Evolutionary conservation across 2,888 invertebrate species (phyloP).

Genomic region (Caenorhabditis virilis): DNA sequence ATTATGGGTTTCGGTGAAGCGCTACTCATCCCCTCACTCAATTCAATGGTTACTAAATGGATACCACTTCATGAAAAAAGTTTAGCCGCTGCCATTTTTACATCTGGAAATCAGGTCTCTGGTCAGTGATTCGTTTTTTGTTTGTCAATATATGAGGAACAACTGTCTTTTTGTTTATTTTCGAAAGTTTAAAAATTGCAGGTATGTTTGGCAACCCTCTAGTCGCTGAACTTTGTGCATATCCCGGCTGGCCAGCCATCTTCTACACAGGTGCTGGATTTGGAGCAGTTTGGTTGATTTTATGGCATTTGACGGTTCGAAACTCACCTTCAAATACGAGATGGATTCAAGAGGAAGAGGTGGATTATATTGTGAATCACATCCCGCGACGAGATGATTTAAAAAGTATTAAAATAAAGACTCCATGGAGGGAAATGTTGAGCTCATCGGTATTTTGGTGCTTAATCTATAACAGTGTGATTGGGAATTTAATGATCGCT

Average conservation of each 20-base stretch:
- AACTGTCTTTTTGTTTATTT: constrained; percentile 8
- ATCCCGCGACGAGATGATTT: constrained; percentile 17
- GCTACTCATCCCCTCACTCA: constrained; percentile 51
- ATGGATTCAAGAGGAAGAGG: constrained; percentile 49
- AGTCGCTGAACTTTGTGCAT: constrained; percentile 53
- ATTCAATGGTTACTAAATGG: constrained; percentile 57
- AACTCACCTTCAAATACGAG: constrained; percentile 53
- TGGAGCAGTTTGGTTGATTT: constrained; percentile 49
- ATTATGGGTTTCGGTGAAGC: constrained; percentile 58
- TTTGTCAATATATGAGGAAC: not conserved
- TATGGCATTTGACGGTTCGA: constrained; percentile 50
- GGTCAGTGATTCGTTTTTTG: constrained; percentile 1
- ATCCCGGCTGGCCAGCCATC: constrained; percentile 50
- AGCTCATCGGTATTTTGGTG: constrained; percentile 22
- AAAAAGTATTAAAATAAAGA: constrained; percentile 2
- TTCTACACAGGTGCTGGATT: constrained; percentile 51
- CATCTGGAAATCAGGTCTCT: constrained; percentile 56
- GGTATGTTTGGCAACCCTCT: constrained; percentile 54
- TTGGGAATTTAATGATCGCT: constrained; percentile 52
- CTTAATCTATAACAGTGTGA: constrained; percentile 40
- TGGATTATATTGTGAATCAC: constrained; percentile 41
- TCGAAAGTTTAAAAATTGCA: too few species aligned
- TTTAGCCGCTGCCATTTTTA: constrained; percentile 55
- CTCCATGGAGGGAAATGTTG: constrained; percentile 42
- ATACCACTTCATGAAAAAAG: constrained; percentile 55